phyloP scores from a whole-genome alignment of 2,888 invertebrate genomes.

The Monoplex corrugatus region DNA sequence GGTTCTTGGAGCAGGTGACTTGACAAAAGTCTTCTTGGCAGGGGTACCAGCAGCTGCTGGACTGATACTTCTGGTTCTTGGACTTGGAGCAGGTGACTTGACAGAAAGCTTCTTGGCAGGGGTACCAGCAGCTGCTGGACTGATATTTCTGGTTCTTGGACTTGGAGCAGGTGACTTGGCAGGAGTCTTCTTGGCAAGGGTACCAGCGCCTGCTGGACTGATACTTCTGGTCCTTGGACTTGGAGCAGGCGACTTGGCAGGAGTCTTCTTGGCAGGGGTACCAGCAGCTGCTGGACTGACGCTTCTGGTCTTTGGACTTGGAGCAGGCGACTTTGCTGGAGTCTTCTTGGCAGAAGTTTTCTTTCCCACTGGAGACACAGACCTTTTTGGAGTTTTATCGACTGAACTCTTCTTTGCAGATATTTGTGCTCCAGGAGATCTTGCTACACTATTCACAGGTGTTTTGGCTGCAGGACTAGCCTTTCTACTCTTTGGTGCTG shows the following conservation, averaged over 20 bases:
- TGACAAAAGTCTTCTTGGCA: slow-evolving; percentile 16
- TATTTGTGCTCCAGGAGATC: not conserved
- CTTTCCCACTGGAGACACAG: too few relatives aligned
- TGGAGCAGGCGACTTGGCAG: not conserved
- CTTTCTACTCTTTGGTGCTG: slow-evolving; percentile 32
- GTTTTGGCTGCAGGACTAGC: slow-evolving; percentile 22
- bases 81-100: slow-evolving; percentile 17
- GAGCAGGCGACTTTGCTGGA: slow-evolving; percentile 30
- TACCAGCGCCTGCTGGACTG: not conserved
- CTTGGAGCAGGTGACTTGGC: slow-evolving; percentile 44
- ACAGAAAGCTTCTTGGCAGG: slow-evolving; percentile 18
- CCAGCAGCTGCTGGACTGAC: slow-evolving; percentile 8
- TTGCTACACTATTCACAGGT: not conserved
- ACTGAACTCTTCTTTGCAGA: not conserved
- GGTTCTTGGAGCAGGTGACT: slow-evolving; percentile 1
- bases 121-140: not conserved
- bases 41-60: not conserved
- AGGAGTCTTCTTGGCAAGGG: not conserved
- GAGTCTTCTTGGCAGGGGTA: slow-evolving; percentile 9
- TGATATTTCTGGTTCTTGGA: not conserved
- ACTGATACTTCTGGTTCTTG: slow-evolving; percentile 26
- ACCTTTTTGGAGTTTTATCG: not conserved
- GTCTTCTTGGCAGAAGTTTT: slow-evolving; percentile 5
- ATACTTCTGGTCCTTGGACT: not conserved
- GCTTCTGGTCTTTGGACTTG: slow-evolving; percentile 10